Evolutionary conservation across 1,140 invertebrate genomes (phyloP), one percentile per base, ranked within the genome.

Genomic region (Drosophila miranda): DNA sequence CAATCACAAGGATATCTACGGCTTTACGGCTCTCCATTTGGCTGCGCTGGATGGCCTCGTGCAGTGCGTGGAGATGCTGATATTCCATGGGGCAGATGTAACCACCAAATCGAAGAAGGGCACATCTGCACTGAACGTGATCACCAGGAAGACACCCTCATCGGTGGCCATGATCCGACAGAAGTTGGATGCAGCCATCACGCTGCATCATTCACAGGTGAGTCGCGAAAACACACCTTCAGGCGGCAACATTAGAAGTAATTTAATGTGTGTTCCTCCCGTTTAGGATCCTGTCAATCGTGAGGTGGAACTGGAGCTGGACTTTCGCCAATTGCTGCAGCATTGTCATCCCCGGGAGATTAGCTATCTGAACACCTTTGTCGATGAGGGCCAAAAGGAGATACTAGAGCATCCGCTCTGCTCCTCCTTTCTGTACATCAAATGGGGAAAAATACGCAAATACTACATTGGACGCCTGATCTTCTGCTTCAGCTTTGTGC

Each of bases 381-480:
- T 96, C 1, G 95, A 96, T 54, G 95, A 96, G 89, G 95, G 96
- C 0, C 96, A 96, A 78, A 96, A 96, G 73, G 95, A 96, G 83
- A 94, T 97, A 13, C 89, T 97, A 1, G 92, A 96, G 53, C 96
- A 97, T 92, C 96, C 96, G 0, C 84, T 97, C 1, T 96, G 96
- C 78, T 95, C 95, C 4, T 95, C 96, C 0, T 97, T 97, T 90
- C 90, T 97, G 0, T 94, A 96, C 79, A 93, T 97, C 13, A 97
- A 97, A 89, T 97, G 96, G 96, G 94, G 96, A 72, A 96, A 96
- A 89, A 96, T 97, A 68, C 92, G 96, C n/a, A 96, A 96, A 90
- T 97, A 96, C 82, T 97, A 97, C 79, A 94, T 96, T 6, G 95
- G 94, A 1, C 92, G 96, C 59, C 91, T 97, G 57, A 92, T 97